phyloP scores from a whole-genome alignment of 2,888 invertebrate species.

The Hirtodrosophila duncani region DNA sequence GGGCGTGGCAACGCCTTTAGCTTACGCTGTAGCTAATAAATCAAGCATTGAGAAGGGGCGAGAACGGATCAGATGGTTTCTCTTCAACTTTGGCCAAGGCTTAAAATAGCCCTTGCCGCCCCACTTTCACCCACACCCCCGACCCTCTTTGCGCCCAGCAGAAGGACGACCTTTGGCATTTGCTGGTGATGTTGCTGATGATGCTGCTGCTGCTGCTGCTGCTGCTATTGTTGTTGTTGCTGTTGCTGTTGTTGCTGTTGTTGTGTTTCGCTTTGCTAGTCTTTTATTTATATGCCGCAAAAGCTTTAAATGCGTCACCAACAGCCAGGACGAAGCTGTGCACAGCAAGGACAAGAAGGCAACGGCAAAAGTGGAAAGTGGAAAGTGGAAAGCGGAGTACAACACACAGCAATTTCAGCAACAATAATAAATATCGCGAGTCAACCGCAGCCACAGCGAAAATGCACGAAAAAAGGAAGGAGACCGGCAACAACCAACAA shows the following conservation, averaged over 20 bases:
- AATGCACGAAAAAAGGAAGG: conserved; percentile 21
- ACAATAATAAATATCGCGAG: conserved; percentile 70
- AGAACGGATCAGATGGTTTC: conserved; percentile 52
- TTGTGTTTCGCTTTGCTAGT: conserved; percentile 62
- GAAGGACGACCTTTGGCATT: conserved; percentile 4
- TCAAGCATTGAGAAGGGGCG: conserved; percentile 65
- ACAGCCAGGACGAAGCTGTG: conserved; percentile 24
- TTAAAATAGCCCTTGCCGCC: conserved; percentile 1
- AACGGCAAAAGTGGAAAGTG: not conserved
- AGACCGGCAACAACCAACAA: conserved; percentile 12
- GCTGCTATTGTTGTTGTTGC: not conserved
- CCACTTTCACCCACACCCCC: not conserved
- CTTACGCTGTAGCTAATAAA: conserved; percentile 41
- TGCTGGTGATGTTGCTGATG: not conserved
- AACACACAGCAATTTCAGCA: conserved; percentile 68
- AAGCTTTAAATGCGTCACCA: conserved; percentile 69
- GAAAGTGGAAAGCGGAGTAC: conserved; percentile 18
- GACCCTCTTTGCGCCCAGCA: too few relatives aligned
- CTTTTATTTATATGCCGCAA: conserved; percentile 69
- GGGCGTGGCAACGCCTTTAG: too few relatives aligned
- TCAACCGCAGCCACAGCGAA: conserved; percentile 63
- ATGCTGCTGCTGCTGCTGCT: conserved; percentile 11
- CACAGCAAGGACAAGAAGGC: conserved; percentile 3
- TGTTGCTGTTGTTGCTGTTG: conserved; percentile 25
- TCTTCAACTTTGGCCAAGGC: conserved; percentile 14